Base-by-base conservation (phyloP, 1,140 invertebrate genomes). In the Neocloeon triangulifer region DNA sequence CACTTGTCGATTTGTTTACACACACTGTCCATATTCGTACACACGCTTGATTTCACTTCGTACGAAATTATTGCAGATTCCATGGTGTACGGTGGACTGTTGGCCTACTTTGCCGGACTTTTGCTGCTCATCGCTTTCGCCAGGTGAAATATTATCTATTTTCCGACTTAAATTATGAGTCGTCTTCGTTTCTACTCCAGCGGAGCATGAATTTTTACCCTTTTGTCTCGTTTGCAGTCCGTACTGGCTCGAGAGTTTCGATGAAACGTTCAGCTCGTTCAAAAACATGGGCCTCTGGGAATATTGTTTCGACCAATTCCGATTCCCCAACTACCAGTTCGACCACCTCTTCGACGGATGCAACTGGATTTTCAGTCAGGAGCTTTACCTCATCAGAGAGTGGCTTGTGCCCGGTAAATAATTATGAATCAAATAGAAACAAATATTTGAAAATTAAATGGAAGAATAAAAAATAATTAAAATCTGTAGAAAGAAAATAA, bases 201-300 rank as follows among this genome's bases (percentile, higher is more conserved):
- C 3, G 19, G 3, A 29, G 10, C 3, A 2, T 29, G 19, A 7
- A 3, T 29, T 29, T 3, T n/a, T 31, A 4, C 4, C 21, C 9
- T 15, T 20, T 35, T 25, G 29, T 30, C 37, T 49, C 27, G 49
- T 50, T 56, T 64, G 46, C 41, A 77, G 82, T 45, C 89, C 91
- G 0, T 95, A 95, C 49, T 97, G 91, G 91, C 71, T 95, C 29
- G 73, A 89, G 48, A 92, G 88, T 0, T 94, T 82, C 50, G 64
- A 76, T 34, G 79, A 86, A 44, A 85, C 86, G 15, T 82, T 82
- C 46, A 80, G 69, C 37, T 62, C 64, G 35, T 97, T 97, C 47
- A 80, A 86, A 40, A 75, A 86, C 44, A 85, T 94, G 73, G 91
- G 91, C 0, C 51, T 97, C 3, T 96, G 91, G 91, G 84, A 95